Evolutionary conservation across 2,113 vertebrate genomes (phyloP).

Genomic region (Oreochromis aureus): DNA sequence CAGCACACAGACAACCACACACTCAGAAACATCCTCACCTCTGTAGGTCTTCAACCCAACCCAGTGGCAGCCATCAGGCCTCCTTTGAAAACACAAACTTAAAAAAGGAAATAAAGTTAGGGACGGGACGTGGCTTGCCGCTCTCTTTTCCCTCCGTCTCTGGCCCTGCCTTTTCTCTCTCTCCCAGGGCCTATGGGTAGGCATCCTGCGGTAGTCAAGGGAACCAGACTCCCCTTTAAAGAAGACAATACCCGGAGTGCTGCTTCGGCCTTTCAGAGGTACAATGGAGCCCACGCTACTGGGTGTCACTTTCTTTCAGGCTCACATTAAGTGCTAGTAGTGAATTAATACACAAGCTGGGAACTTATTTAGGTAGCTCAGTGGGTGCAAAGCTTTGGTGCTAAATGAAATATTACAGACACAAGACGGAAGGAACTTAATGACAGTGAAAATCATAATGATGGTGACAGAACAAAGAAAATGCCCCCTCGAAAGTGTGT

Average conservation of each 20-base stretch:
- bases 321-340: constrained; percentile 11
- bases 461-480: not conserved
- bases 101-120: constrained; percentile 28
- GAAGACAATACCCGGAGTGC: constrained; percentile 64
- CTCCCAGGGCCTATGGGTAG: constrained; percentile 46
- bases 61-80: constrained; percentile 12
- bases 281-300: constrained; percentile 68
- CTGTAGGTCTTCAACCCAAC: constrained; percentile 7
- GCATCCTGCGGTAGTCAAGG: constrained; percentile 64
- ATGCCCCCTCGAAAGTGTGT: not conserved
- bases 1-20: not conserved
- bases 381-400: constrained; percentile 9
- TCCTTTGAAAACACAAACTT: constrained; percentile 29
- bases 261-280: constrained; percentile 45
- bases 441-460: not conserved
- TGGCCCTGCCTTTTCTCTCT: constrained; percentile 50
- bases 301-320: constrained; percentile 63
- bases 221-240: constrained; percentile 67
- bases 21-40: constrained; percentile 45
- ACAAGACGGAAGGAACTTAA: not conserved
- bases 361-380: constrained; percentile 31
- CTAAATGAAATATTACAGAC: not conserved
- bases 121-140: not conserved
- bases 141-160: constrained; percentile 53
- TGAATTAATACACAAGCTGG: constrained; percentile 35